phyloP scores from a whole-genome alignment of 2,888 invertebrate genomes.

The Podotricha telesiphe region DNA sequence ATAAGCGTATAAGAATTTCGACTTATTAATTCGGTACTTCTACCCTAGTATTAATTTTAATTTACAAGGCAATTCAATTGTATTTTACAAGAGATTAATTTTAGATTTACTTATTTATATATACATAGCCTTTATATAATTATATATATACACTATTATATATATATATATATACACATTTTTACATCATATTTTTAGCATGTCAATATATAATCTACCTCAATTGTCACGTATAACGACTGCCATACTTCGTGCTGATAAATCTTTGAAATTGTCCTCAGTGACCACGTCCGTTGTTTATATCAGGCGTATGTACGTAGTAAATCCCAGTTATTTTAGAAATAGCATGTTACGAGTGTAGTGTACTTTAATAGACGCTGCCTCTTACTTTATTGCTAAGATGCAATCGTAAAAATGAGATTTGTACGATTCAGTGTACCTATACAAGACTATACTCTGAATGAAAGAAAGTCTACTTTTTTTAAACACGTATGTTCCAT shows the following conservation, averaged over 20 bases:
- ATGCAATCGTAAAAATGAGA: conserved; percentile 12
- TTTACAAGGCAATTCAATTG: no score
- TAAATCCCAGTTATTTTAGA: conserved; percentile 21
- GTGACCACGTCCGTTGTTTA: conserved; percentile 25
- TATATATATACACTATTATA: no score
- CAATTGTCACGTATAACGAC: conserved; percentile 11
- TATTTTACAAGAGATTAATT: no score
- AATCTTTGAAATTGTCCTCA: conserved; percentile 27
- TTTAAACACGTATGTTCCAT: no score
- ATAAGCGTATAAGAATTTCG: no score
- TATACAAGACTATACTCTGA: background rate
- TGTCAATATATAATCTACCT: conserved; percentile 20
- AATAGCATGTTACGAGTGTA: conserved; percentile 11
- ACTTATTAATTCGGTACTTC: no score
- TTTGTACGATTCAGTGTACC: background rate
- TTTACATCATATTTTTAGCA: background rate
- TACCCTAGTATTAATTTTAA: no score
- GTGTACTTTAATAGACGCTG: conserved; percentile 12
- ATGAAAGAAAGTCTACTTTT: no score
- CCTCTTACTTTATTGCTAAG: conserved; percentile 16
- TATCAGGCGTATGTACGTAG: conserved; percentile 20
- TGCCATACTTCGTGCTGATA: conserved; percentile 21
- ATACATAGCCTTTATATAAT: background rate
- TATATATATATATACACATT: background rate
- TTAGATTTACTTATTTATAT: background rate